Evolutionary conservation across 2,113 vertebrate species (phyloP).

Genomic region (Paracanthobrama guichenoti): DNA sequence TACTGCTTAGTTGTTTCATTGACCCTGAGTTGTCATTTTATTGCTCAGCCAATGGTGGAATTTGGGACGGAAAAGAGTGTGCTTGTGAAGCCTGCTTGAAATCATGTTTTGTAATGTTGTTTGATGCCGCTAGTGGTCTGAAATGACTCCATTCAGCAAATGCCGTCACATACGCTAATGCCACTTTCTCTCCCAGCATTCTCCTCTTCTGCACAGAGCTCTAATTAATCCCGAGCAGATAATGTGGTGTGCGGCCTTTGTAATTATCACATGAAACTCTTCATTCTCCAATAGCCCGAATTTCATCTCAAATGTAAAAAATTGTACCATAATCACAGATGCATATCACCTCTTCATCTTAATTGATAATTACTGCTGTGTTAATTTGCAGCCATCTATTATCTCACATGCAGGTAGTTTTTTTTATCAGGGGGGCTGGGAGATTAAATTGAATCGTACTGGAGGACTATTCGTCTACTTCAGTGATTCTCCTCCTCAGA

Average conservation of each 20-base stretch:
- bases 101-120: neutral
- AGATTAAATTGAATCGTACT: slow-evolving; percentile 68
- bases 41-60: neutral
- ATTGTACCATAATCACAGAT: slow-evolving; percentile 59
- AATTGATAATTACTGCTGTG: slow-evolving; percentile 76
- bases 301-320: slow-evolving; percentile 51
- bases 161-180: neutral
- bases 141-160: neutral
- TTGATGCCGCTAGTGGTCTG: neutral
- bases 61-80: neutral
- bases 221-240: slow-evolving; percentile 63
- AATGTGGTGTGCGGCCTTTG: slow-evolving; percentile 63
- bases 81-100: neutral
- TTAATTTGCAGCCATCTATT: slow-evolving; percentile 71
- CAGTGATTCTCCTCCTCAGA: neutral
- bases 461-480: slow-evolving; percentile 44
- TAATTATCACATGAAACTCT: slow-evolving; percentile 61
- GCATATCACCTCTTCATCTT: slow-evolving; percentile 65
- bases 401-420: slow-evolving; percentile 67
- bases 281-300: slow-evolving; percentile 37
- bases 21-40: neutral
- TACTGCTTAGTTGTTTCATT: neutral
- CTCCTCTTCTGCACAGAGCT: slow-evolving; percentile 24
- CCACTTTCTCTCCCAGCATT: slow-evolving; percentile 26
- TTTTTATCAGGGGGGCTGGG: slow-evolving; percentile 67